Evolutionary conservation across 1,140 invertebrate species (phyloP).

Genomic region (Andricus grossulariae): DNA sequence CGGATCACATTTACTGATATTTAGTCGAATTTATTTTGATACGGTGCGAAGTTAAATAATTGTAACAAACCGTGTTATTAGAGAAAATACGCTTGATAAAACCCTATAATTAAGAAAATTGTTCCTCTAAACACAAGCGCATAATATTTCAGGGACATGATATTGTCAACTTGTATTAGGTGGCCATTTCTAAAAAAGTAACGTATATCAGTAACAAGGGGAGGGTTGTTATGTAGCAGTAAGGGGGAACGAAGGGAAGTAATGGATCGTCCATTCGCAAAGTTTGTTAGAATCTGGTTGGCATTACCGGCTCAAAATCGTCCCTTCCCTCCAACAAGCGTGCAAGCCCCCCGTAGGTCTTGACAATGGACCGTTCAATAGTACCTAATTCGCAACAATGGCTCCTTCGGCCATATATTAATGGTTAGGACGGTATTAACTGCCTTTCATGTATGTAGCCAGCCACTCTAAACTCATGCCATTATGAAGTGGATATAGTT

Average conservation of each 20-base stretch:
- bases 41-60: too few species aligned
- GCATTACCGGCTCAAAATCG: constrained; percentile 27
- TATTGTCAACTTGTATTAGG: too few species aligned
- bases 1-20: too few species aligned
- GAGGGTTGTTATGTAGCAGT: neutral
- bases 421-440: constrained; percentile 62
- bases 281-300: constrained; percentile 44
- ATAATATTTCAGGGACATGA: too few species aligned
- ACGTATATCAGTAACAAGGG: constrained; percentile 19
- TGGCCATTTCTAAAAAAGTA: neutral
- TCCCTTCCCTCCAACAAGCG: constrained; percentile 30
- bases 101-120: too few species aligned
- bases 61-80: too few species aligned
- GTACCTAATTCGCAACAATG: constrained; percentile 74
- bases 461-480: neutral
- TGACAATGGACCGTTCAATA: constrained; percentile 67
- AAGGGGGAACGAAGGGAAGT: constrained; percentile 31
- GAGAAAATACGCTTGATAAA: too few species aligned
- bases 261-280: constrained; percentile 36
- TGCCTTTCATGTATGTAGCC: constrained; percentile 25
- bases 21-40: too few species aligned
- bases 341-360: constrained; percentile 56
- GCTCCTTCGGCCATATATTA: constrained; percentile 69
- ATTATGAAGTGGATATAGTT: constrained; percentile 37
- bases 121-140: too few species aligned